Evolutionary conservation across 1,140 invertebrate genomes (phyloP).

Genomic region (Xylocopa sonorina): DNA sequence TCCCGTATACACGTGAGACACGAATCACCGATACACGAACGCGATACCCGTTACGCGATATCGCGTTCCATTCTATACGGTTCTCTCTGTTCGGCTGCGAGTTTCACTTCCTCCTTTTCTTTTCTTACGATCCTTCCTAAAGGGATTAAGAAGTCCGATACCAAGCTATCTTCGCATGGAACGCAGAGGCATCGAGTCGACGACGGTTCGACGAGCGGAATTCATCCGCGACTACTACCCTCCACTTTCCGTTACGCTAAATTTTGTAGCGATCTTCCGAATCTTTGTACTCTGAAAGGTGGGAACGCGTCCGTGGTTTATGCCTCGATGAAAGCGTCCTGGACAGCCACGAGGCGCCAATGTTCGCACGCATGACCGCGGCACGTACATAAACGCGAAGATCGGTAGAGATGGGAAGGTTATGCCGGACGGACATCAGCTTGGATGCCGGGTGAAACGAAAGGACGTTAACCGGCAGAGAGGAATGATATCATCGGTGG

Average conservation of each 20-base stretch:
- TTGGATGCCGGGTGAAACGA: constrained; percentile 23
- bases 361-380: constrained; percentile 46
- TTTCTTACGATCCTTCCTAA: too few relatives aligned
- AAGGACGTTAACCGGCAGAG: neutral
- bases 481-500: constrained; percentile 34
- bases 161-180: too few relatives aligned
- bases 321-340: constrained; percentile 13
- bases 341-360: constrained; percentile 49
- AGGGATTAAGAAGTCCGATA: too few relatives aligned
- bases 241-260: too few relatives aligned
- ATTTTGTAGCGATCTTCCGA: too few relatives aligned
- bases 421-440: constrained; percentile 28
- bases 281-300: neutral
- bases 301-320: constrained; percentile 17
- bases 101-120: neutral
- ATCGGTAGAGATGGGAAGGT: constrained; percentile 58
- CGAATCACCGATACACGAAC: constrained; percentile 62
- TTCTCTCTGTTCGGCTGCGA: neutral
- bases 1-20: constrained; percentile 57
- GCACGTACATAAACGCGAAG: constrained; percentile 51
- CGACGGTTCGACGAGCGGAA: too few relatives aligned
- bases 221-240: too few relatives aligned
- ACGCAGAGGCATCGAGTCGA: too few relatives aligned
- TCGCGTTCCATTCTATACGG: constrained; percentile 6
- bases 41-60: constrained; percentile 51